Conservation (phyloP, 2,113 vertebrate species). For the Solea solea region DNA sequence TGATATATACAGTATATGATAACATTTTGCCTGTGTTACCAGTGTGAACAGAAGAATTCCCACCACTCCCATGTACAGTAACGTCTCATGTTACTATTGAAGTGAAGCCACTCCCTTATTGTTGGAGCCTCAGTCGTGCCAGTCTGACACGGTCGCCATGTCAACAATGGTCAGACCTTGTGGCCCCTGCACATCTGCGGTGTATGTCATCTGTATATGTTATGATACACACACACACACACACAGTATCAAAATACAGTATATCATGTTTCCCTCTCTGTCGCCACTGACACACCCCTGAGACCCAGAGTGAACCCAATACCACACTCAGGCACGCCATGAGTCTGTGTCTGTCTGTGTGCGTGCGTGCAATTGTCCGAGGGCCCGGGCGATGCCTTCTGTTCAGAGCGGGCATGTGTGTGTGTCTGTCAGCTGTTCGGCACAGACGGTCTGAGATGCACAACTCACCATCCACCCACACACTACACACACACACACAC, state of each 20-base stretch:
- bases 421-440: conserved; percentile 74
- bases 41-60: conserved; percentile 33
- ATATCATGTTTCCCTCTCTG: conserved; percentile 58
- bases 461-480: conserved; percentile 64
- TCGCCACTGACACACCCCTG: conserved; percentile 67
- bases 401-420: conserved; percentile 50
- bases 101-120: conserved; percentile 30
- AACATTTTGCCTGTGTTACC: background rate
- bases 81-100: conserved; percentile 39
- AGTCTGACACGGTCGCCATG: conserved; percentile 29
- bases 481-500: conserved; percentile 30
- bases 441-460: conserved; percentile 72
- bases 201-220: conserved; percentile 38
- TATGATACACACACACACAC: conserved; percentile 24
- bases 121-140: conserved; percentile 18
- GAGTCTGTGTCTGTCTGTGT: conserved; percentile 30
- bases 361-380: conserved; percentile 39
- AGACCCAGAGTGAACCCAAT: conserved; percentile 62
- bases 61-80: conserved; percentile 13
- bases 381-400: conserved; percentile 67
- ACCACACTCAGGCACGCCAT: conserved; percentile 49
- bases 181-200: conserved; percentile 44
- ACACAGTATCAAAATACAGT: conserved; percentile 8
- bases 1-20: background rate
- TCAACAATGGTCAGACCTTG: conserved; percentile 54